Percentiles rank a stretch among this genome's conserved stretches.
Conservation (phyloP, 2,797 vertebrate genomes). For the Melanotaenia parkinsoni region DNA sequence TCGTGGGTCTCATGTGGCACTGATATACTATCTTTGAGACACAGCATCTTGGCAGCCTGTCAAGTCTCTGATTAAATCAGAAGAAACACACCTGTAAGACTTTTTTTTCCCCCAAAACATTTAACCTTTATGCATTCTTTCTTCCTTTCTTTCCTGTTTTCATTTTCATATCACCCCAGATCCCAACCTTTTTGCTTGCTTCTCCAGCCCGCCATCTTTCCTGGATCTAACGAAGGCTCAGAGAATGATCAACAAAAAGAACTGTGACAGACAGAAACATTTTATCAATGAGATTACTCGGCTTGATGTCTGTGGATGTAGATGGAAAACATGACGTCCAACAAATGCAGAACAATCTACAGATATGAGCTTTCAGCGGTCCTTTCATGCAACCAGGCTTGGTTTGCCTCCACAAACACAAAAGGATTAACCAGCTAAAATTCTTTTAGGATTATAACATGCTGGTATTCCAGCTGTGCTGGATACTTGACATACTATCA, state of each 20-base stretch:
- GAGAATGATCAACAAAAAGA: slow-evolving; percentile 48
- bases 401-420: slow-evolving; percentile 53
- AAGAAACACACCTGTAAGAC: slow-evolving; percentile 45
- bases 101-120: slow-evolving; percentile 64
- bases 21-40: slow-evolving; percentile 62
- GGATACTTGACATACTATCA: too few species aligned
- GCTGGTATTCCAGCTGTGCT: slow-evolving; percentile 60
- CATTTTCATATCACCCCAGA: slow-evolving; percentile 8
- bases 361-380: slow-evolving; percentile 45
- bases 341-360: slow-evolving; percentile 49
- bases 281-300: slow-evolving; percentile 64
- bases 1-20: slow-evolving; percentile 45
- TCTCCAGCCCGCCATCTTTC: slow-evolving; percentile 1
- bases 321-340: slow-evolving; percentile 47
- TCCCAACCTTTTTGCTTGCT: not conserved
- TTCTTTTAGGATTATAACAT: slow-evolving; percentile 66
- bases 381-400: slow-evolving; percentile 61
- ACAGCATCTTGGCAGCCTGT: slow-evolving; percentile 60
- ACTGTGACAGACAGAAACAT: slow-evolving; percentile 69
- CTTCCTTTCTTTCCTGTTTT: slow-evolving; percentile 9
- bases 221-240: slow-evolving; percentile 41
- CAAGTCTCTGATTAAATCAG: slow-evolving; percentile 72
- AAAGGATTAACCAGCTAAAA: slow-evolving; percentile 60
- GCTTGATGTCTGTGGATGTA: slow-evolving; percentile 70
- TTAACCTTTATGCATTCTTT: slow-evolving; percentile 59